phyloP scores from a whole-genome alignment of 2,797 vertebrate genomes.

The Delichon dasypus region DNA sequence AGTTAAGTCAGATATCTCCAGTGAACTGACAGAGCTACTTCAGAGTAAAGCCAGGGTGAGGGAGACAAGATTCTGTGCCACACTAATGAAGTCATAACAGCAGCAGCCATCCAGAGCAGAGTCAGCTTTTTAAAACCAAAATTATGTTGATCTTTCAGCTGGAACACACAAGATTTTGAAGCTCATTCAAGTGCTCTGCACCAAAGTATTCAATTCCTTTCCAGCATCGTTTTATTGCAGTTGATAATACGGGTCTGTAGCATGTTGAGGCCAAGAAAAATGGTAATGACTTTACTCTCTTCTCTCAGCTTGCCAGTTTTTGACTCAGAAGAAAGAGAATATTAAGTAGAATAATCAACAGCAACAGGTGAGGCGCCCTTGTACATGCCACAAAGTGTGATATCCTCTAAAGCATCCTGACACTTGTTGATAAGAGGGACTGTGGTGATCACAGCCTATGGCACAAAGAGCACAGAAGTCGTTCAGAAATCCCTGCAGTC shows the following conservation, averaged over 20 bases:
- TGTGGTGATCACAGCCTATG: neutral
- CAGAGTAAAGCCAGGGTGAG: neutral
- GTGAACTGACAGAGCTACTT: constrained; percentile 16
- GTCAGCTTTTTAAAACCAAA: constrained; percentile 48
- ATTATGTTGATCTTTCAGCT: constrained; percentile 48
- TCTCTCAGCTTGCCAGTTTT: neutral
- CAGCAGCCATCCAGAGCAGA: neutral
- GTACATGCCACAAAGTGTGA: neutral
- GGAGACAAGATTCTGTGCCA: constrained; percentile 13
- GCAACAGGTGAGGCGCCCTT: neutral
- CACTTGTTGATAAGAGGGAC: neutral
- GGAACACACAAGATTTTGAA: constrained; percentile 43
- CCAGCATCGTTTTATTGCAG: neutral
- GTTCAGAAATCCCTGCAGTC: neutral
- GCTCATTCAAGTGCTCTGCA: constrained; percentile 24
- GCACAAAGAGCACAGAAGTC: neutral
- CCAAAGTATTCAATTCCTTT: constrained; percentile 27
- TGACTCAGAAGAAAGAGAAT: neutral
- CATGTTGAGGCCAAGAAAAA: constrained; percentile 17
- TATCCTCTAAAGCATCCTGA: neutral
- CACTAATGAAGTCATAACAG: constrained; percentile 4
- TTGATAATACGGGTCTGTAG: neutral
- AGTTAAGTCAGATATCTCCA: constrained; percentile 2
- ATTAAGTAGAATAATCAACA: neutral
- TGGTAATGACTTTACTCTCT: neutral